Evolutionary conservation across 2,797 vertebrate species (phyloP).

Genomic region (Enteromius thamalakanensis): DNA sequence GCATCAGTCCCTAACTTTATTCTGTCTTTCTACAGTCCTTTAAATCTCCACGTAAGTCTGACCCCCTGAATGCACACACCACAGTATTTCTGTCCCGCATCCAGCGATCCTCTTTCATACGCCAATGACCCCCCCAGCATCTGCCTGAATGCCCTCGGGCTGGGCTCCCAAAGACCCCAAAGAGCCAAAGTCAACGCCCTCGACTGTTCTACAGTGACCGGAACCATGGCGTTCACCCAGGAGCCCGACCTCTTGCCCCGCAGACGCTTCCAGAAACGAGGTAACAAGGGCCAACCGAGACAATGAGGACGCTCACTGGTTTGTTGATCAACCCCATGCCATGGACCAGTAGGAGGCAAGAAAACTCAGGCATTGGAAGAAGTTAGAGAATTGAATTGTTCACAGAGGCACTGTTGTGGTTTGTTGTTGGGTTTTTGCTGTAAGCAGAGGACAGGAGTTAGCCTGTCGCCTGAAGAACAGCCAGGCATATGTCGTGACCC

Average conservation of each 20-base stretch:
- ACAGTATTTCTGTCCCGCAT: not conserved
- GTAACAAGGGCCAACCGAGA: slow-evolving; percentile 27
- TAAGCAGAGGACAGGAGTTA: slow-evolving; percentile 48
- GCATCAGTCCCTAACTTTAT: not conserved
- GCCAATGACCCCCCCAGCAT: slow-evolving; percentile 28
- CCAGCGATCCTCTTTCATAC: slow-evolving; percentile 12
- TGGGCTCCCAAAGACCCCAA: slow-evolving; percentile 40
- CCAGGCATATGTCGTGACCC: slow-evolving; percentile 35
- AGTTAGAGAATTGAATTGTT: not conserved
- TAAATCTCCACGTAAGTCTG: not conserved
- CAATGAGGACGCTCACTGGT: slow-evolving; percentile 14
- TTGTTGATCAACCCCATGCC: not conserved
- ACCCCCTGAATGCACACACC: not conserved
- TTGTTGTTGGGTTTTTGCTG: slow-evolving; percentile 39
- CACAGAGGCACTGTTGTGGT: slow-evolving; percentile 30
- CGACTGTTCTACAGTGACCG: not conserved
- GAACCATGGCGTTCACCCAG: slow-evolving; percentile 32
- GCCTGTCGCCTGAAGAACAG: slow-evolving; percentile 48
- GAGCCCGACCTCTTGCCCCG: slow-evolving; percentile 30
- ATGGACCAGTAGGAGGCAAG: slow-evolving; percentile 22
- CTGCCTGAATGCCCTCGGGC: slow-evolving; percentile 42
- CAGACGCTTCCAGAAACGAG: slow-evolving; percentile 38
- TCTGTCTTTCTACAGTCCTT: slow-evolving; percentile 27
- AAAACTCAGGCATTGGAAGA: slow-evolving; percentile 6
- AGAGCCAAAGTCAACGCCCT: slow-evolving; percentile 37